These are phyloP conservation scores for Aporophyla lueneburgensis DNA, from an alignment of 2,888 invertebrate genomes.

Conservation along the genomic window DNA sequence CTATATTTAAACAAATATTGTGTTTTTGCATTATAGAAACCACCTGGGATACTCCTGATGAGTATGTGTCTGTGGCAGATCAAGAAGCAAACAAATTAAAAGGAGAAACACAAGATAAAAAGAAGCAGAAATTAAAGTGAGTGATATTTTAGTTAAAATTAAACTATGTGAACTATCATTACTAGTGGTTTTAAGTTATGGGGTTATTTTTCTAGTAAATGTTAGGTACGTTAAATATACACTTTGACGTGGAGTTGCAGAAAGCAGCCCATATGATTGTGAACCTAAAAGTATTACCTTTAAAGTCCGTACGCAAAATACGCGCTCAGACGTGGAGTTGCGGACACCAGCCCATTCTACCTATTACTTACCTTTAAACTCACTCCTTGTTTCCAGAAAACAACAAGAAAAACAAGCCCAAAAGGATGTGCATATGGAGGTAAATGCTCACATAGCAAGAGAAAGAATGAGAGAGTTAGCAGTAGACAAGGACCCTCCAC, in stretches of 20 bases:
- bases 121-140: constrained; percentile 83
- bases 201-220: not conserved
- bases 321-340: too few relatives aligned
- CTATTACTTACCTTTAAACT: not conserved
- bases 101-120: constrained; percentile 75
- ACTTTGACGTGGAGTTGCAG: not conserved
- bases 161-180: not conserved
- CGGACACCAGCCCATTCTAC: too few relatives aligned
- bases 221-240: not conserved
- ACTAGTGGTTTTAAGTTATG: not conserved
- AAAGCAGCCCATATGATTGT: not conserved
- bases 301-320: too few relatives aligned
- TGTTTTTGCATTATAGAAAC: constrained; percentile 91
- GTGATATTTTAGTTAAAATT: constrained; percentile 21
- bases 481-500: constrained; percentile 79
- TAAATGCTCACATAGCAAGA: constrained; percentile 83
- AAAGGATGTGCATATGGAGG: constrained; percentile 80
- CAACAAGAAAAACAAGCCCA: constrained; percentile 82
- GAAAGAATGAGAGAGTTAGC: constrained; percentile 88
- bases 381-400: constrained; percentile 72
- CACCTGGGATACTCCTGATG: constrained; percentile 94
- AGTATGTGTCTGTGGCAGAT: constrained; percentile 92
- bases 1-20: not conserved
- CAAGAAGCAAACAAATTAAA: constrained; percentile 91
- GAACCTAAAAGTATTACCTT: not conserved